Base-by-base conservation (phyloP, 2,797 vertebrate species). In the Cirrhinus molitorella region DNA sequence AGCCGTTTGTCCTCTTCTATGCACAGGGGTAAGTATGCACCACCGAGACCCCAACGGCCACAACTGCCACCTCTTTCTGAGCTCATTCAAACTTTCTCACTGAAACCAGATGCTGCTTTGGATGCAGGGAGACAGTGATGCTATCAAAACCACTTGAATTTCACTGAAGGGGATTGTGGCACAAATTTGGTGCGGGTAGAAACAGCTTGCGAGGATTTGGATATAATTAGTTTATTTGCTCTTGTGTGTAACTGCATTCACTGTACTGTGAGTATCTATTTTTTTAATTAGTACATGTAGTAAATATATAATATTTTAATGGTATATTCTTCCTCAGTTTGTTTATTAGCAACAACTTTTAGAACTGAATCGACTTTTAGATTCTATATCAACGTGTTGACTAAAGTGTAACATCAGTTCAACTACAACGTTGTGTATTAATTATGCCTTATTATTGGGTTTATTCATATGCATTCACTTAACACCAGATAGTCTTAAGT, bases 11-110 rank as follows among this genome's bases (percentile, higher is more conserved):
- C 79, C 84, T 90, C 86, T 59, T 86, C 86, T 87, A 86, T 81
- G 90, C 87, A 90, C 90, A 80, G 68, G 91, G 94, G 95, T 96
- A 91, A 95, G 95, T 95, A 90, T 75, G 83, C 85, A 88, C 89
- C 89, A 91, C 63, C n/a, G 87, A 83, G 86, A 86, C 84, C 89
- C 89, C 90, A 94, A 93, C 92, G 86, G 92, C 91, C 92, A 86
- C 92, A 95, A 94, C 91, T 80, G 92, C 88, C 91, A 89, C 49
- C 71, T 72, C 57, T 80, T 86, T 86, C 77, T 88, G 89, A 88
- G 86, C 85, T 88, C 23, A 87, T 85, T 83, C 65, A 88, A 89
- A 92, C 88, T 91, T 91, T 92, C 55, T 37, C 89, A 90, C 80
- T 85, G 85, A 91, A 89, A 89, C 91, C 90, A 72, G 43, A 81